Evolutionary conservation across 1,140 invertebrate genomes (phyloP).

Genomic region (Chrysomallon squamiferum): DNA sequence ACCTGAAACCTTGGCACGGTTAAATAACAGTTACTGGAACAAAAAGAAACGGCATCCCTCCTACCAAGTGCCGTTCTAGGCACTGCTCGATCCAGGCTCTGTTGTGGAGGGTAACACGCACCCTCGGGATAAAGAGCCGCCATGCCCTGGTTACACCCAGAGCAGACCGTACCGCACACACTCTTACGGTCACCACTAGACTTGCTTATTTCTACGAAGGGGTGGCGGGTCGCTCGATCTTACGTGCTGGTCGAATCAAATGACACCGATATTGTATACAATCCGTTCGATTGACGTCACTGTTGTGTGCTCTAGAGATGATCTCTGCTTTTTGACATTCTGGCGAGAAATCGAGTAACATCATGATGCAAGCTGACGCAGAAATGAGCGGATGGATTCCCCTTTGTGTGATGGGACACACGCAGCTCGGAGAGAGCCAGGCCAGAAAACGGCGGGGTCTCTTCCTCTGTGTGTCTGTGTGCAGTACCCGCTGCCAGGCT

Average conservation of each 20-base stretch:
- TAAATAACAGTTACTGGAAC: constrained; percentile 5
- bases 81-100: neutral
- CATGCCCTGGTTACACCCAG: neutral
- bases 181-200: neutral
- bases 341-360: no score
- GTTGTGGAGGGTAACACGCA: neutral
- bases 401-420: no score
- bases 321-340: neutral
- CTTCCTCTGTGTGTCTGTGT: no score
- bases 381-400: no score
- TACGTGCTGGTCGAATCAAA: neutral
- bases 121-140: neutral
- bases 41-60: neutral
- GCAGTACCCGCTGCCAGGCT: no score
- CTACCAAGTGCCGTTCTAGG: neutral
- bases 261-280: neutral
- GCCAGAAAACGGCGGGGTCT: no score
- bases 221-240: neutral
- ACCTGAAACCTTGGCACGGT: constrained; percentile 3
- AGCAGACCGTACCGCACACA: neutral
- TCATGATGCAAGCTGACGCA: no score
- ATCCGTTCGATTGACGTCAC: constrained; percentile 2
- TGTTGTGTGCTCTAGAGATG: neutral
- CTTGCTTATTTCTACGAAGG: constrained; percentile 1
- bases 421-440: no score